Evolutionary conservation across 1,140 invertebrate species (phyloP).

Genomic region (Chlorops oryzae): DNA sequence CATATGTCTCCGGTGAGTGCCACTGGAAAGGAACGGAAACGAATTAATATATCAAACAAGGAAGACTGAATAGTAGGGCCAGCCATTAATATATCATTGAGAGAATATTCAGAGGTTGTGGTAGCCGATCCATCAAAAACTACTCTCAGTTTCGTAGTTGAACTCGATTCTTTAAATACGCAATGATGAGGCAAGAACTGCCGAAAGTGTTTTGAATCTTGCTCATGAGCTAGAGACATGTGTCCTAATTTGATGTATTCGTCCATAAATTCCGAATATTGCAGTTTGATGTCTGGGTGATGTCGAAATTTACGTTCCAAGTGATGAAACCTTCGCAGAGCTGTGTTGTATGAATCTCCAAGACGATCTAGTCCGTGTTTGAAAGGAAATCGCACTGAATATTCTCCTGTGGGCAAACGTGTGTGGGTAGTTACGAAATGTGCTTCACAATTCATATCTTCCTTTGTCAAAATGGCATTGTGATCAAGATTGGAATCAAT

Average conservation of each 20-base stretch:
- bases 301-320: neutral
- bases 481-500: too few relatives aligned
- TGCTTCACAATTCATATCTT: too few relatives aligned
- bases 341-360: conserved; percentile 7
- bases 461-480: too few relatives aligned
- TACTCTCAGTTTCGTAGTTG: conserved; percentile 20
- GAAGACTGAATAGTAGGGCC: conserved; percentile 19
- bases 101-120: conserved; percentile 13
- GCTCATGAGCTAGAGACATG: neutral
- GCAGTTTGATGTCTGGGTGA: neutral
- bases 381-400: conserved; percentile 1
- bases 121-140: conserved; percentile 16
- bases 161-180: conserved; percentile 12
- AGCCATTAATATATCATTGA: conserved; percentile 17
- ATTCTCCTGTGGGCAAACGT: conserved; percentile 4
- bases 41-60: conserved; percentile 33
- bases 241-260: conserved; percentile 5
- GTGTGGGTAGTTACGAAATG: too few relatives aligned
- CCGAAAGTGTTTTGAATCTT: too few relatives aligned
- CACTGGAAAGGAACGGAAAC: conserved; percentile 36
- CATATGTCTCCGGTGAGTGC: conserved; percentile 13
- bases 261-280: too few relatives aligned
- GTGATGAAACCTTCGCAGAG: neutral
- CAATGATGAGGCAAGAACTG: conserved; percentile 19
- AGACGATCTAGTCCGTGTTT: neutral